phyloP scores from a whole-genome alignment of 2,113 vertebrate species.

The Rhinopithecus roxellana region DNA sequence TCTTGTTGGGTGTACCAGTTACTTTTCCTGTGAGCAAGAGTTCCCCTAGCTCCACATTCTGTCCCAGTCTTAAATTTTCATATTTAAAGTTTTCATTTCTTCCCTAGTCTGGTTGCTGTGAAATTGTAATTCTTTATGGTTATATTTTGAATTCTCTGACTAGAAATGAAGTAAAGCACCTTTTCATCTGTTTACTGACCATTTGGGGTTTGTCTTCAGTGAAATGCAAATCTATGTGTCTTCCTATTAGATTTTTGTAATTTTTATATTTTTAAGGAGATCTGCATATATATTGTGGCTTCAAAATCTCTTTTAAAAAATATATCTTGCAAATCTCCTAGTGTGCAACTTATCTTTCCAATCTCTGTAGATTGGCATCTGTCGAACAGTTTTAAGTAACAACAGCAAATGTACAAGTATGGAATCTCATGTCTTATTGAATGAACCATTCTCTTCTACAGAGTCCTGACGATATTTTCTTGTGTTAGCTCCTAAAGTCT shows the following conservation, averaged over 20 bases:
- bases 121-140: background rate
- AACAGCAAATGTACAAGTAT: background rate
- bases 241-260: background rate
- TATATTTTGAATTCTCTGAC: background rate
- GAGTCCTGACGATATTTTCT: background rate
- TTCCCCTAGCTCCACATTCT: background rate
- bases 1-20: background rate
- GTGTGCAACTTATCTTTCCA: background rate
- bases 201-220: background rate
- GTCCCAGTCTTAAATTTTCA: too few species aligned
- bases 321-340: background rate
- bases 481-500: background rate
- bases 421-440: background rate
- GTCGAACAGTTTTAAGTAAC: background rate
- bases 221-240: background rate
- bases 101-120: background rate
- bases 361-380: background rate
- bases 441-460: background rate
- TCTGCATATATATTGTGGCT: background rate
- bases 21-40: background rate
- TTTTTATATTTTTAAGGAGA: background rate
- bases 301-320: background rate
- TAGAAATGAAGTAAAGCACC: background rate
- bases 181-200: background rate
- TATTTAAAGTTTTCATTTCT: background rate